Conservation (phyloP, 2,888 invertebrate species). For the Plutella xylostella region DNA sequence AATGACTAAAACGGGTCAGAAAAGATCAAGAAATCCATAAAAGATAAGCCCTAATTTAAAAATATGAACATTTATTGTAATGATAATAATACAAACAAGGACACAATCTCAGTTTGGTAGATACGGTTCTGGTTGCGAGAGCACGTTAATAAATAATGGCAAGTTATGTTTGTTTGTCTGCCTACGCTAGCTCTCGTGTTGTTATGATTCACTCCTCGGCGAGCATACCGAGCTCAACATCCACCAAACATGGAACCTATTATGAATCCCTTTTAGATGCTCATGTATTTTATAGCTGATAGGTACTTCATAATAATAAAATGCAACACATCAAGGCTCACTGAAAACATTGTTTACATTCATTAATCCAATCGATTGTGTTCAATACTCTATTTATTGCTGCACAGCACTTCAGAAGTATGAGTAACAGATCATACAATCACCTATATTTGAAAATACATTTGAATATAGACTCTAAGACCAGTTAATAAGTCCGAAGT, state of each 20-base stretch:
- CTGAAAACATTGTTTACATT: background rate
- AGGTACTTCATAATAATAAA: constrained; percentile 17
- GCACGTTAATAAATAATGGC: constrained; percentile 16
- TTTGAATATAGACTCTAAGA: too few relatives aligned
- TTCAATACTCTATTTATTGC: too few relatives aligned
- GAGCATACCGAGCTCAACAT: constrained; percentile 25
- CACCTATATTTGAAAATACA: too few relatives aligned
- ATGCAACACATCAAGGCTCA: too few relatives aligned
- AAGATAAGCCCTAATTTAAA: too few relatives aligned
- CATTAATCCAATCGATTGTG: background rate
- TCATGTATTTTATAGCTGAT: constrained; percentile 38
- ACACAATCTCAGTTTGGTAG: background rate
- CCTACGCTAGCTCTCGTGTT: constrained; percentile 35
- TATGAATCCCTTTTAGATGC: constrained; percentile 44
- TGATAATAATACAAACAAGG: background rate
- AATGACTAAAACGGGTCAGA: too few relatives aligned
- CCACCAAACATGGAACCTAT: constrained; percentile 41
- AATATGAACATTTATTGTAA: background rate
- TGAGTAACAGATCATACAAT: too few relatives aligned
- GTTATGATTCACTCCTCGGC: constrained; percentile 37
- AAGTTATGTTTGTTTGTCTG: constrained; percentile 12
- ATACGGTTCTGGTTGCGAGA: constrained; percentile 14
- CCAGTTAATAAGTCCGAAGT: too few relatives aligned
- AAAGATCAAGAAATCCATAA: too few relatives aligned
- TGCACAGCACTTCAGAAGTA: too few relatives aligned